Conservation (phyloP, 1,140 invertebrate genomes). For the Brachionus manjavacas region DNA sequence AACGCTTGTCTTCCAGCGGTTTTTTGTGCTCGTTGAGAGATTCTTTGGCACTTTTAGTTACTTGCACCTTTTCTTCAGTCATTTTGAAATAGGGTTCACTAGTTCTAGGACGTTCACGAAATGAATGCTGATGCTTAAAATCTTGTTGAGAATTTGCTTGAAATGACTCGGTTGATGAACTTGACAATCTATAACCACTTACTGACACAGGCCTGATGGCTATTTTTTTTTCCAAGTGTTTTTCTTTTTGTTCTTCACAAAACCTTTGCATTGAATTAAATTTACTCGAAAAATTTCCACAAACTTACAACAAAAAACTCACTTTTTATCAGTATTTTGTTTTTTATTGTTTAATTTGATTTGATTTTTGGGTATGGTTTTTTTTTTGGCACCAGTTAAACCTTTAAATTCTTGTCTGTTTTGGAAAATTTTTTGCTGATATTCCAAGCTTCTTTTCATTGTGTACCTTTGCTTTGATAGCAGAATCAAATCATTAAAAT, state of each 20-base stretch:
- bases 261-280: background rate
- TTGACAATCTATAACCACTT: background rate
- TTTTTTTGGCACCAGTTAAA: background rate
- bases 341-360: background rate
- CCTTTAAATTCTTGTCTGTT: conserved; percentile 7
- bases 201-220: background rate
- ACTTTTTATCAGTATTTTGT: background rate
- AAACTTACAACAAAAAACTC: too few species aligned
- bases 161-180: background rate
- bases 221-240: background rate
- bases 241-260: background rate
- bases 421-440: background rate
- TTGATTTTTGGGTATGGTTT: background rate
- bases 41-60: background rate
- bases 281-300: background rate
- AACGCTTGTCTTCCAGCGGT: background rate
- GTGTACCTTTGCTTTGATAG: conserved; percentile 10
- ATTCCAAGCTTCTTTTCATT: background rate
- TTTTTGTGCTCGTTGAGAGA: background rate
- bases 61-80: background rate
- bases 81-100: background rate
- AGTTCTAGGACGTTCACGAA: background rate
- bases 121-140: background rate
- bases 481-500: conserved; percentile 4
- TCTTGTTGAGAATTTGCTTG: background rate